Conservation (phyloP, 1,140 invertebrate genomes). For the Pogonomyrmex barbatus region DNA sequence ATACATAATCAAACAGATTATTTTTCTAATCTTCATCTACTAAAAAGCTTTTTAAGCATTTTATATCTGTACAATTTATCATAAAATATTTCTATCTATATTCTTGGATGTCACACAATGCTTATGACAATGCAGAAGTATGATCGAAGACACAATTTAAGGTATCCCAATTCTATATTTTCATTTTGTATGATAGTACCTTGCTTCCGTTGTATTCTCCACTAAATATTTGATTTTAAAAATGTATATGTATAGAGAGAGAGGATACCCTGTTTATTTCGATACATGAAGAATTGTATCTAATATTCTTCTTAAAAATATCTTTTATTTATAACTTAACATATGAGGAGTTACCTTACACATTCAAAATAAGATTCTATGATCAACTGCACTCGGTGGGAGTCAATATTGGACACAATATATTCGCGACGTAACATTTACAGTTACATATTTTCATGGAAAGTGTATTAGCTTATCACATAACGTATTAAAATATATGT, state of each 20-base stretch:
- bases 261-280: conserved; percentile 70
- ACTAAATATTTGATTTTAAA: conserved; percentile 44
- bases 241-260: not conserved
- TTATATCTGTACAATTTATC: conserved; percentile 39
- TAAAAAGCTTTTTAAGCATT: conserved; percentile 28
- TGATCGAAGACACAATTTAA: conserved; percentile 26
- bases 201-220: conserved; percentile 1
- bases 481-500: conserved; percentile 12
- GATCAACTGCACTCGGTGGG: conserved; percentile 53
- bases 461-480: not conserved
- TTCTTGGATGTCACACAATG: conserved; percentile 1
- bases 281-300: conserved; percentile 1
- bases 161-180: not conserved
- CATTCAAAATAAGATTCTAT: conserved; percentile 24
- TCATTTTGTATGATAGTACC: conserved; percentile 12
- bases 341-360: not conserved
- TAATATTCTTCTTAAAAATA: not conserved
- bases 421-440: conserved; percentile 7
- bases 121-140: conserved; percentile 42
- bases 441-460: conserved; percentile 22
- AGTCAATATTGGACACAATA: not conserved
- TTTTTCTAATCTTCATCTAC: conserved; percentile 42
- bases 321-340: conserved; percentile 13
- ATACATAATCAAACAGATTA: not conserved
- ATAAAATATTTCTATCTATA: conserved; percentile 47